phyloP scores from a whole-genome alignment of 2,113 vertebrate genomes.

The Siniperca knerii region DNA sequence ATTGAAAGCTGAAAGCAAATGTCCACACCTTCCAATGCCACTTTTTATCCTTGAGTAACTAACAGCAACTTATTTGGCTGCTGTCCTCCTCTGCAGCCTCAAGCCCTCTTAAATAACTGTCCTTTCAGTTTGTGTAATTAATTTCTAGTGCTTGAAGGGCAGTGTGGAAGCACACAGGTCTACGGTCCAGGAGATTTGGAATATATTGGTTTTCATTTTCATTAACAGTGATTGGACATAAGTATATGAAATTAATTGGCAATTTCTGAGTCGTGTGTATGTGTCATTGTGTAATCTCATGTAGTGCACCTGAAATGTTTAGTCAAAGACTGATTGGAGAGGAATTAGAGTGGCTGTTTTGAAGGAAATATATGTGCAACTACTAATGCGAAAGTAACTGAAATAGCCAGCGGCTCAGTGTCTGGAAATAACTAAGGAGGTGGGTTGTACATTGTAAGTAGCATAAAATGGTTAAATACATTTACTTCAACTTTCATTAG shows the following conservation, averaged over 20 bases:
- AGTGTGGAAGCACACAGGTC: conserved; percentile 19
- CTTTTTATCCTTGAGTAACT: conserved; percentile 56
- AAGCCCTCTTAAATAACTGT: conserved; percentile 63
- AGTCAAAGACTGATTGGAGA: conserved; percentile 14
- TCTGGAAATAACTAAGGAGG: background rate
- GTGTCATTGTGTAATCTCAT: conserved; percentile 26
- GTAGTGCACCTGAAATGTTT: conserved; percentile 46
- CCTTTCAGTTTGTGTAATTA: conserved; percentile 71
- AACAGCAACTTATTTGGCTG: conserved; percentile 50
- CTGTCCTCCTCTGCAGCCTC: conserved; percentile 40
- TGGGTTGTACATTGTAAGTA: background rate
- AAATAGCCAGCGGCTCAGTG: conserved; percentile 5
- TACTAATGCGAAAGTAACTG: background rate
- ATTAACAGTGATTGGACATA: conserved; percentile 59
- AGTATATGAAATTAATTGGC: conserved; percentile 65
- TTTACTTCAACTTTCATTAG: too few species aligned
- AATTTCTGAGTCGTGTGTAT: conserved; percentile 31
- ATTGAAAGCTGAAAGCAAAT: conserved; percentile 62
- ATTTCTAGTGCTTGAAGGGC: conserved; percentile 56
- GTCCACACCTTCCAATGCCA: conserved; percentile 60
- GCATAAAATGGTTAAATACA: background rate
- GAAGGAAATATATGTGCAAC: background rate
- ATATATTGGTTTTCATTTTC: conserved; percentile 66
- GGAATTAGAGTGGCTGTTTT: conserved; percentile 11
- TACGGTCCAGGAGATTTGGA: conserved; percentile 38